phyloP scores from a whole-genome alignment of 2,888 invertebrate species.

The Monoplex corrugatus region DNA sequence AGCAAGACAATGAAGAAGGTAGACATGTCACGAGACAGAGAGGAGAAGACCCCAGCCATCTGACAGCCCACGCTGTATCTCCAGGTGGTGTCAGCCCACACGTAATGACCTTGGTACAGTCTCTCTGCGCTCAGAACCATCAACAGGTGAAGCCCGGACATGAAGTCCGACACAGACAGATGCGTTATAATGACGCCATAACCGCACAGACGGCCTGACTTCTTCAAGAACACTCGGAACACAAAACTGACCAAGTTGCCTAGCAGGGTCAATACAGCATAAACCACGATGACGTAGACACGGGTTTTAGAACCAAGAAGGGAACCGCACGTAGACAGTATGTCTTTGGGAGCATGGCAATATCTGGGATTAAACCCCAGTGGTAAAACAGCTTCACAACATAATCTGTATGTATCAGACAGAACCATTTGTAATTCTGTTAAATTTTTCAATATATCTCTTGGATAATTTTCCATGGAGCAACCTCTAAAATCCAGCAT shows the following conservation, averaged over 20 bases:
- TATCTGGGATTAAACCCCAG: not conserved
- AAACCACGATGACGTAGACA: not conserved
- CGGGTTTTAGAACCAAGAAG: not conserved
- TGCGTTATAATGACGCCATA: too few relatives aligned
- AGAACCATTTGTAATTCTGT: not conserved
- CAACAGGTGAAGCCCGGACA: too few relatives aligned
- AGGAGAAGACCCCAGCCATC: constrained; percentile 3
- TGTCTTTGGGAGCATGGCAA: not conserved
- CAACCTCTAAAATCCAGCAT: not conserved
- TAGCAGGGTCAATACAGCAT: not conserved
- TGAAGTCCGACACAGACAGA: too few relatives aligned
- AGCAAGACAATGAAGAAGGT: not conserved
- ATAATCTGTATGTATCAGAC: not conserved
- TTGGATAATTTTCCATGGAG: not conserved
- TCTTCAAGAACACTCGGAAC: not conserved
- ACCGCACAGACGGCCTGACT: not conserved
- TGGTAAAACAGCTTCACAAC: not conserved
- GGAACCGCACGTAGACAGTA: not conserved
- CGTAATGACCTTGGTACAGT: not conserved
- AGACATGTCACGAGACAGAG: not conserved
- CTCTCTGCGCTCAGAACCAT: not conserved
- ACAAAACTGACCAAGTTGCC: not conserved
- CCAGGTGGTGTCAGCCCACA: constrained; percentile 25
- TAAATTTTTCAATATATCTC: not conserved
- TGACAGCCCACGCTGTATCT: constrained; percentile 22